Evolutionary conservation across 2,888 invertebrate genomes (phyloP).

Genomic region (Agapostemon virescens): DNA sequence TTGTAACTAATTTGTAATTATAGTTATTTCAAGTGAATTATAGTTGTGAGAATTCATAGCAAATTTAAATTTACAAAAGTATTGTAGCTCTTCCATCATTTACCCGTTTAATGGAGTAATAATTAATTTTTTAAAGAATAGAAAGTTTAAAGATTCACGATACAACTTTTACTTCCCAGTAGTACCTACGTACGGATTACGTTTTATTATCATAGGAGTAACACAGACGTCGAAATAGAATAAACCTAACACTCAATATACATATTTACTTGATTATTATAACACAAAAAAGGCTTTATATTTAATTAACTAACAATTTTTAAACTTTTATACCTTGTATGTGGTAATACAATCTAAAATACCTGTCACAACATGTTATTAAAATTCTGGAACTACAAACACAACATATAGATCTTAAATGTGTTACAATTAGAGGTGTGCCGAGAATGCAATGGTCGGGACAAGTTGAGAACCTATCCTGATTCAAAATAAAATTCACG

Average conservation of each 20-base stretch:
- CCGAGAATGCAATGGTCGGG: too few relatives aligned
- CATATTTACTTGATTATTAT: neutral
- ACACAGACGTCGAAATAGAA: neutral
- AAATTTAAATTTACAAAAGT: constrained; percentile 32
- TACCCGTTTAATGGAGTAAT: neutral
- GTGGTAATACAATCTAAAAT: neutral
- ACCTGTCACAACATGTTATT: too few relatives aligned
- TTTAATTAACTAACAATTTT: neutral
- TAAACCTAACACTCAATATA: neutral
- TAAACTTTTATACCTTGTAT: constrained; percentile 1
- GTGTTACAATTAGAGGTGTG: too few relatives aligned
- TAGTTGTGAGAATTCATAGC: constrained; percentile 30
- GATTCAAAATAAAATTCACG: too few relatives aligned
- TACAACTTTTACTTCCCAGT: neutral
- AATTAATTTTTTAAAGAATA: neutral
- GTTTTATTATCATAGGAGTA: neutral
- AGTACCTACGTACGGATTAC: too few relatives aligned
- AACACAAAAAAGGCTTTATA: neutral
- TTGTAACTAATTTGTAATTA: constrained; percentile 60
- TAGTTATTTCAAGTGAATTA: constrained; percentile 45
- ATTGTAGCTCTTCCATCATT: constrained; percentile 9
- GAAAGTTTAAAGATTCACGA: neutral
- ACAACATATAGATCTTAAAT: too few relatives aligned
- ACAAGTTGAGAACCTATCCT: too few relatives aligned
- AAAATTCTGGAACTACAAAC: too few relatives aligned